phyloP scores from a whole-genome alignment of 2,888 invertebrate genomes.

The Girardia tigrina region DNA sequence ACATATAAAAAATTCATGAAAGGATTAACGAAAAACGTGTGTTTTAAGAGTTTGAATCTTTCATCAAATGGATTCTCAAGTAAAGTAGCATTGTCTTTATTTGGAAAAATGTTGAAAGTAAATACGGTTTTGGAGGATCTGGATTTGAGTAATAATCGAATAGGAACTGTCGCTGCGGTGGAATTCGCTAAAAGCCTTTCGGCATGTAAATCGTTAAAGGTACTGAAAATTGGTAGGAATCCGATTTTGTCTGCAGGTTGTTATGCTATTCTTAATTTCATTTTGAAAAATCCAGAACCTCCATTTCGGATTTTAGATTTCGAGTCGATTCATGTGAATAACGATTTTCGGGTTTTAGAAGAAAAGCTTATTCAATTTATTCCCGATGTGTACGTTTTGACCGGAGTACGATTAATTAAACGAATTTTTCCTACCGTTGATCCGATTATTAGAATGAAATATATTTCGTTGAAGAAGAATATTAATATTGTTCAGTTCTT shows the following conservation, averaged over 20 bases:
- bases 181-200: not conserved
- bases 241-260: not conserved
- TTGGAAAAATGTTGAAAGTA: conserved; percentile 6
- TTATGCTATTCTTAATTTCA: not conserved
- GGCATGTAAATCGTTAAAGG: not conserved
- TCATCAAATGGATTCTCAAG: not conserved
- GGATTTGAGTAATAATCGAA: not conserved
- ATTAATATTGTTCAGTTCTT: not conserved
- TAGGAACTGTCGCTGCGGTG: not conserved
- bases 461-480: not conserved
- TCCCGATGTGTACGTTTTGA: not conserved
- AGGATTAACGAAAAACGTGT: not conserved
- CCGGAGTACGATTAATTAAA: not conserved
- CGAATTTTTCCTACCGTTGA: not conserved
- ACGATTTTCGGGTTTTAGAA: not conserved
- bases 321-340: not conserved
- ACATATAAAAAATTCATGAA: not conserved
- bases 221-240: not conserved
- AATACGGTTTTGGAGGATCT: not conserved
- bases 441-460: conserved; percentile 9
- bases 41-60: not conserved
- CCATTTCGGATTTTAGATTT: not conserved
- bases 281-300: not conserved
- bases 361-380: not conserved
- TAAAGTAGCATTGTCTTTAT: not conserved